Evolutionary conservation across 2,113 vertebrate genomes (phyloP).

Genomic region (Macaca mulatta): DNA sequence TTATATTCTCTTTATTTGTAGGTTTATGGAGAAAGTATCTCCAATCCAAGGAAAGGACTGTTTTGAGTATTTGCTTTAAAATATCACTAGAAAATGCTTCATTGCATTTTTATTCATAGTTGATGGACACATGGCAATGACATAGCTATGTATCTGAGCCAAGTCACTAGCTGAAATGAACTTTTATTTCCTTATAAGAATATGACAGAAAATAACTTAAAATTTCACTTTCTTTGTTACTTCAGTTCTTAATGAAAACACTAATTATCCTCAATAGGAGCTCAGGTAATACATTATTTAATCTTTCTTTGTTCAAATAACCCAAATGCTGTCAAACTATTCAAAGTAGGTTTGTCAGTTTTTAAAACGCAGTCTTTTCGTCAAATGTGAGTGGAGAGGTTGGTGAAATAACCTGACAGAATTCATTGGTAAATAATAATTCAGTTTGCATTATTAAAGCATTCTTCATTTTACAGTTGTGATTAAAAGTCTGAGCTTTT

Average conservation of each 20-base stretch:
- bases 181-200: not conserved
- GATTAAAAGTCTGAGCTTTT: constrained; percentile 27
- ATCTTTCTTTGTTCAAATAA: constrained; percentile 40
- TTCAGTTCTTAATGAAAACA: constrained; percentile 37
- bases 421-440: constrained; percentile 55
- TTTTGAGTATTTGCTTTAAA: constrained; percentile 10
- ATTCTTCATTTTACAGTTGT: constrained; percentile 21
- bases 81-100: not conserved
- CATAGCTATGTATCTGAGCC: not conserved
- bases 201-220: constrained; percentile 2
- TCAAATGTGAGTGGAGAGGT: not conserved
- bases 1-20: not conserved
- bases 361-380: constrained; percentile 35
- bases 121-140: not conserved
- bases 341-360: constrained; percentile 51
- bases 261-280: constrained; percentile 41
- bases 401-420: constrained; percentile 45
- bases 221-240: not conserved
- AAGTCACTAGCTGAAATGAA: not conserved
- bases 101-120: not conserved
- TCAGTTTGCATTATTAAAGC: not conserved
- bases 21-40: not conserved
- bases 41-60: not conserved
- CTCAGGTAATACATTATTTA: constrained; percentile 37
- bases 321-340: constrained; percentile 17